phyloP scores from a whole-genome alignment of 2,113 vertebrate species.

The Strigops habroptila region DNA sequence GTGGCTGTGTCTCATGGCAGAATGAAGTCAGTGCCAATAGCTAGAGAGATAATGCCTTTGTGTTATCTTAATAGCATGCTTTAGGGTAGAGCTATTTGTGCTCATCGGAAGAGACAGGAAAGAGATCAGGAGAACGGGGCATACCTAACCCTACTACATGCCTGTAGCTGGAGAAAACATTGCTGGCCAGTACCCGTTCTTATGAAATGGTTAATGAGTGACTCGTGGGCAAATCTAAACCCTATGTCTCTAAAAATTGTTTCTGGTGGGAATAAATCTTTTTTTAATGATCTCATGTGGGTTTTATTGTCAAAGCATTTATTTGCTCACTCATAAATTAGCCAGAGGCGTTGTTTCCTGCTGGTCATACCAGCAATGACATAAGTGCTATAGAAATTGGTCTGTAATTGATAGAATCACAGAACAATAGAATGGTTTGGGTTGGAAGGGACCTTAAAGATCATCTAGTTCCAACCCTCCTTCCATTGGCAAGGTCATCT shows the following conservation, averaged over 20 bases:
- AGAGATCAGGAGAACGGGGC: neutral
- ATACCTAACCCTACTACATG: neutral
- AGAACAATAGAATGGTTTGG: neutral
- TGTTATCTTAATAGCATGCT: neutral
- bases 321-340: neutral
- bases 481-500: neutral
- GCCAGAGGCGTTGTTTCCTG: neutral
- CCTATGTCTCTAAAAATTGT: neutral
- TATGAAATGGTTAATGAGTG: neutral
- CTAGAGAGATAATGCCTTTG: neutral
- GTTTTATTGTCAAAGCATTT: neutral
- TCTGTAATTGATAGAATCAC: neutral
- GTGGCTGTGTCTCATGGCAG: rapidly evolving
- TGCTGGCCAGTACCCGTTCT: neutral
- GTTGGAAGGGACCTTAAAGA: no score
- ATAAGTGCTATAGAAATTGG: neutral
- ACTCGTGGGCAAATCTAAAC: neutral
- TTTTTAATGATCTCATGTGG: neutral
- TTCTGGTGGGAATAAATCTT: neutral
- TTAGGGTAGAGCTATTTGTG: neutral
- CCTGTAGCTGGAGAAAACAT: neutral
- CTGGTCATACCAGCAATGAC: neutral
- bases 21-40: neutral
- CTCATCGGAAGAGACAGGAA: neutral
- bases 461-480: no score